These are phyloP conservation scores for Oryzaephilus surinamensis DNA, from an alignment of 1,140 invertebrate species.

Conservation along the genomic window DNA sequence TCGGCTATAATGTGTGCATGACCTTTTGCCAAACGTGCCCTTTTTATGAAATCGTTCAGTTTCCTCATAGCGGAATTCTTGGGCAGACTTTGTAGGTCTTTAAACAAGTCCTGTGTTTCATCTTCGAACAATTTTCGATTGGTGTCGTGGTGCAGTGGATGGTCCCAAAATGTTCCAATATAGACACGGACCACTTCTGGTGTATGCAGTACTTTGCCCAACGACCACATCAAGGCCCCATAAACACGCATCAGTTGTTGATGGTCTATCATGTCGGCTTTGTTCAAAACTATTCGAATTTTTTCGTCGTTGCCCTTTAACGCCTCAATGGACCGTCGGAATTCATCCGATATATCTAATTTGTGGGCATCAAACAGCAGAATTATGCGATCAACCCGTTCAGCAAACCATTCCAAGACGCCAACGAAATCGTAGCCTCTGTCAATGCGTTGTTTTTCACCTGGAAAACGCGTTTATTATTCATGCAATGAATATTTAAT, in stretches of 20 bases:
- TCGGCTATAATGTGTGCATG: slow-evolving; percentile 82
- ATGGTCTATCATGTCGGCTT: slow-evolving; percentile 64
- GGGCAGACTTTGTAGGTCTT: slow-evolving; percentile 60
- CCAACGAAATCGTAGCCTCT: slow-evolving; percentile 67
- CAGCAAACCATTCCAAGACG: slow-evolving; percentile 67
- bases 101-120: slow-evolving; percentile 66
- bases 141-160: slow-evolving; percentile 56
- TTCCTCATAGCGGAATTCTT: slow-evolving; percentile 51
- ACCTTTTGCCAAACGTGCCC: slow-evolving; percentile 67
- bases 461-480: slow-evolving; percentile 25
- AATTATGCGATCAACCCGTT: slow-evolving; percentile 61
- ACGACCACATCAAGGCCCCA: slow-evolving; percentile 69
- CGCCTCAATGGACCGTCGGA: slow-evolving; percentile 52
- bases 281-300: slow-evolving; percentile 60
- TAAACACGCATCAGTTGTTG: slow-evolving; percentile 68
- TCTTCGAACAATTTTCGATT: slow-evolving; percentile 58
- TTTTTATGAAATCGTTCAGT: slow-evolving; percentile 38
- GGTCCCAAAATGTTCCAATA: slow-evolving; percentile 73
- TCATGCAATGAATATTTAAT: too few species aligned
- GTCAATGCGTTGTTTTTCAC: slow-evolving; percentile 64
- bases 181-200: slow-evolving; percentile 73
- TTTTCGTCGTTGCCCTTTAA: slow-evolving; percentile 60
- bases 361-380: slow-evolving; percentile 68
- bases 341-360: slow-evolving; percentile 67
- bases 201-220: slow-evolving; percentile 63